Evolutionary conservation across 2,113 vertebrate genomes (phyloP), one percentile per base, ranked within the genome.

Genomic region (Megatriorchis doriae): DNA sequence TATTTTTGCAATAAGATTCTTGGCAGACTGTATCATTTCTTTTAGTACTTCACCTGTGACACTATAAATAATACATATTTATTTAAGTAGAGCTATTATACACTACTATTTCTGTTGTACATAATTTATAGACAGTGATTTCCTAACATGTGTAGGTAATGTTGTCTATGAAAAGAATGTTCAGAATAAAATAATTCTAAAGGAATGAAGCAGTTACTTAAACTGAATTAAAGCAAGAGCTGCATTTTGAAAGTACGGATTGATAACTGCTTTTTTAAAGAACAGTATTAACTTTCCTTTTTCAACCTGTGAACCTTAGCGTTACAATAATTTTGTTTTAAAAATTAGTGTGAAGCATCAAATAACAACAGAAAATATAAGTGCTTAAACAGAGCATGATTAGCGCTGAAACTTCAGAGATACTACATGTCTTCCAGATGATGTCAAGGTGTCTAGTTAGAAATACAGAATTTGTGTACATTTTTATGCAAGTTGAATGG

Each of bases 1-100:
- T 97, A 93, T 96, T 98, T 98, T 95, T 96, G 68, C 94, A 96
- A 94, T 93, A 94, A 85, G 86, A 94, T 97, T 98, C 93, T 95
- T 97, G 91, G 52, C n/a, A 97, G 94, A 96, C 94, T 93, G n/a
- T 94, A 83, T 97, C 32, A 96, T 95, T 96, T 96, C 91, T 96
- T 97, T 94, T 86, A 97, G 94, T 97, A 95, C 73, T 98, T 98
- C 97, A 97, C 97, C 97, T 98, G 94, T 97, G 97, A 97, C 97
- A 96, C 84, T 88, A 97, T 98, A 97, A 98, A 98, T 98, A 98
- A 98, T 98, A 67, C 85, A 98, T 98, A 91, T 96, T 97, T 97
- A 96, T 98, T 98, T 98, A 97, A 98, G 94, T 91, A 96, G 91
- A 85, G 81, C 91, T 97, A 91, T 97, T 97, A 95, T 92, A 97